A percentile compares a stretch with the other conserved stretches of the same genome.
Evolutionary conservation across 1,140 invertebrate species (phyloP).

Genomic region (Tetragnatha versicolor): DNA sequence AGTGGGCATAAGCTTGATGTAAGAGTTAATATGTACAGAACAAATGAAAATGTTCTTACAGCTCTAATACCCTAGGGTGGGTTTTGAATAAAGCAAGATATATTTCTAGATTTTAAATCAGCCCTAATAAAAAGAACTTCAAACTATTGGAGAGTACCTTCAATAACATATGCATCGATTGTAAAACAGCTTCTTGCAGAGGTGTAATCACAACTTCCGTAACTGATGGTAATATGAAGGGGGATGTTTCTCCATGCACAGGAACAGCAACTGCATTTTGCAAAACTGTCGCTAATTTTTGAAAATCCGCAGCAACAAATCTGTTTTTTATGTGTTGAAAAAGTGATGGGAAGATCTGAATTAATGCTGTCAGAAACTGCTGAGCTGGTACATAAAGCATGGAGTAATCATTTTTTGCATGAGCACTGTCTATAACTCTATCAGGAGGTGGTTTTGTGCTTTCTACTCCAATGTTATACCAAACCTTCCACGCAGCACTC

Average conservation of each 20-base stretch:
- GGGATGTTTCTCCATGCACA: constrained; percentile 81
- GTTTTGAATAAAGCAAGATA: no score
- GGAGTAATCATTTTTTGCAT: constrained; percentile 64
- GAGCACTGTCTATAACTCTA: constrained; percentile 45
- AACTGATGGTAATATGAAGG: constrained; percentile 77
- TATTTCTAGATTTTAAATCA: no score
- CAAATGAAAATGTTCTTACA: no score
- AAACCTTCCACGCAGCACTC: constrained; percentile 82
- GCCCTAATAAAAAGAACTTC: no score
- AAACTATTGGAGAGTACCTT: no score
- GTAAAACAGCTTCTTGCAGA: constrained; percentile 82
- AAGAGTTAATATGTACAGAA: no score
- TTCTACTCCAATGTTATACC: constrained; percentile 83
- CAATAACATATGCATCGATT: constrained; percentile 80
- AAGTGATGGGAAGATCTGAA: constrained; percentile 92
- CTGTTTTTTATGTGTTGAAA: constrained; percentile 87
- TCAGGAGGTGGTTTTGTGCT: constrained; percentile 74
- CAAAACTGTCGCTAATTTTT: constrained; percentile 80
- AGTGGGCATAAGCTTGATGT: no score
- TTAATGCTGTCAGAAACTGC: constrained; percentile 88
- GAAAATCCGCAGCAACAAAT: constrained; percentile 79
- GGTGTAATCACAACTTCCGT: constrained; percentile 79
- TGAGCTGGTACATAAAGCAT: constrained; percentile 86
- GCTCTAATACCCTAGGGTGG: no score
- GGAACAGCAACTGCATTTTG: constrained; percentile 81